Percentiles rank a stretch among this genome's conserved stretches.
These are phyloP conservation scores for Guaruba guarouba DNA, from an alignment of 2,113 vertebrate species.

Conservation along the genomic window DNA sequence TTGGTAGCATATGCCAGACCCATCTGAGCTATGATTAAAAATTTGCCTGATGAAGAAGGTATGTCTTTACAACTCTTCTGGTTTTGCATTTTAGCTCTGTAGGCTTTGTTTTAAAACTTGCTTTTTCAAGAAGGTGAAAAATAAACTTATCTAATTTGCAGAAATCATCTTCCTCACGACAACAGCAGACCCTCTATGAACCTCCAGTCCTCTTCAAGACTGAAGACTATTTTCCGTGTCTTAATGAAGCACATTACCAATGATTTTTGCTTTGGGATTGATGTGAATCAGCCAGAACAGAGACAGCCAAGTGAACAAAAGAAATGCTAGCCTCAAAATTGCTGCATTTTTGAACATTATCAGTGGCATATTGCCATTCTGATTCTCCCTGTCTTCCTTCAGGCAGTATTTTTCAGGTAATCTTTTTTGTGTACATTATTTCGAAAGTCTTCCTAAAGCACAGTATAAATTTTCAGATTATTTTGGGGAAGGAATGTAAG, in stretches of 20 bases:
- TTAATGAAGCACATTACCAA: conserved; percentile 65
- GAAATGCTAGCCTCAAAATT: not conserved
- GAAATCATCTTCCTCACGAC: conserved; percentile 81
- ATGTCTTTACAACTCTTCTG: rapidly evolving
- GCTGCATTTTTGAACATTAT: conserved; percentile 15
- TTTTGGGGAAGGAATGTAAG: not conserved
- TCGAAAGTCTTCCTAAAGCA: conserved; percentile 30
- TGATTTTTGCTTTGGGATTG: conserved; percentile 13
- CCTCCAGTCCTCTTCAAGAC: conserved; percentile 88
- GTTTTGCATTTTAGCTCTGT: not conserved
- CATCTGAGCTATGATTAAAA: not conserved
- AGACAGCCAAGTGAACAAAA: conserved; percentile 17
- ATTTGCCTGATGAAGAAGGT: not conserved
- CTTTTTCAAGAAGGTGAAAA: not conserved
- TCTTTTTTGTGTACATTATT: not conserved
- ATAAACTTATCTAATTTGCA: conserved; percentile 51
- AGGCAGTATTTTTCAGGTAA: conserved; percentile 33
- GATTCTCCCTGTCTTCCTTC: conserved; percentile 4
- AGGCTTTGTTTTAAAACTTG: not conserved
- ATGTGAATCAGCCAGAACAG: not conserved
- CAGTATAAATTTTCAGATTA: not conserved
- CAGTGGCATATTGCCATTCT: not conserved
- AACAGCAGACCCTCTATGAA: conserved; percentile 73
- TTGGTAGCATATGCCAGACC: not conserved
- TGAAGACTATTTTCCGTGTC: conserved; percentile 87